Conservation (phyloP, 2,113 vertebrate species). For the Aphelocoma coerulescens region DNA sequence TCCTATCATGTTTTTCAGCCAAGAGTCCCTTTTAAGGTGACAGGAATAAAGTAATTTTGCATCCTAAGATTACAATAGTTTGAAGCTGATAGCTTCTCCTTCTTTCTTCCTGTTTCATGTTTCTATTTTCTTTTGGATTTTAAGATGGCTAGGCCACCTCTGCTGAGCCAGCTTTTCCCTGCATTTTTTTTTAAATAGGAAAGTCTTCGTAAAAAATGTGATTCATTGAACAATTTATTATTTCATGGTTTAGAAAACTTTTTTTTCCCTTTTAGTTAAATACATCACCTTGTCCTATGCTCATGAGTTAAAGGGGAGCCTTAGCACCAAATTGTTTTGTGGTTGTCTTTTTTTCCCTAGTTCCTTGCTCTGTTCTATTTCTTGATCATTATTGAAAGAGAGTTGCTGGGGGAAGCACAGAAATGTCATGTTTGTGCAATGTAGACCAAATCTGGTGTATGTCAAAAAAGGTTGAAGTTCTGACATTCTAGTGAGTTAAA, state of each 20-base stretch:
- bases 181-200: neutral
- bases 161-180: neutral
- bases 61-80: neutral
- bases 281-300: neutral
- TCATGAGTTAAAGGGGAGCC: neutral
- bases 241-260: neutral
- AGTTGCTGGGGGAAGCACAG: neutral
- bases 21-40: neutral
- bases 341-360: accelerated
- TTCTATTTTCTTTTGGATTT: neutral
- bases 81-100: neutral
- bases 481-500: neutral
- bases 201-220: neutral
- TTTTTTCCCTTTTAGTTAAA: neutral
- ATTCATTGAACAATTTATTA: neutral
- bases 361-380: neutral
- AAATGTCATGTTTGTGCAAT: neutral
- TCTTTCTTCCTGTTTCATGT: neutral
- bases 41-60: neutral
- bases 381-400: neutral
- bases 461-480: neutral
- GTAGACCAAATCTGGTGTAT: accelerated
- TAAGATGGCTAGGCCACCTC: neutral
- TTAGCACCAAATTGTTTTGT: neutral
- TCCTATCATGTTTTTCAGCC: neutral